Conservation (phyloP, 37 sponge, comb jelly and placozoan genomes). For the Aplysina aerophoba region DNA sequence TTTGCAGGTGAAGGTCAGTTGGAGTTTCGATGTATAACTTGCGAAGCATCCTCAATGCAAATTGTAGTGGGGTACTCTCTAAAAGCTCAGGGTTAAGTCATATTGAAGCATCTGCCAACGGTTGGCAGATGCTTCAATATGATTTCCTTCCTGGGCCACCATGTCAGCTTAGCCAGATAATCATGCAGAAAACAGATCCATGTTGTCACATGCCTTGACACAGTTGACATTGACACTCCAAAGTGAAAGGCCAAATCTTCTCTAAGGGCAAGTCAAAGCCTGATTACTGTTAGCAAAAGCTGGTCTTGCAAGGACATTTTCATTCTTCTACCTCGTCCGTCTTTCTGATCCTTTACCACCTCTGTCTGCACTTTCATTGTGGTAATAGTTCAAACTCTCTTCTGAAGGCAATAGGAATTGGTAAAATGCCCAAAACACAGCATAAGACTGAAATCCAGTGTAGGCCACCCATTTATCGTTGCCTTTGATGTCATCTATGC, state of each 20-base stretch:
- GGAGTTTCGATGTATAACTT: background rate
- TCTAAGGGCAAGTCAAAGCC: background rate
- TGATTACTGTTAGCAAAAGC: background rate
- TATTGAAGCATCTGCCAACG: no score
- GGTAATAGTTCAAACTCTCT: slow-evolving; percentile 6
- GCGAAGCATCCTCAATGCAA: background rate
- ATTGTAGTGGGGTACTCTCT: slow-evolving; percentile 11
- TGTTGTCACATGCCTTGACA: slow-evolving; percentile 12
- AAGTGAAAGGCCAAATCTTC: slow-evolving; percentile 17
- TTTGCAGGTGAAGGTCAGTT: background rate
- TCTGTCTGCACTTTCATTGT: background rate
- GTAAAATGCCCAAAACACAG: background rate
- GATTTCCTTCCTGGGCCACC: slow-evolving; percentile 3
- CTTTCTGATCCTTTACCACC: background rate
- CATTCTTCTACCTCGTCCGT: background rate
- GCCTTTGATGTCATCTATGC: background rate
- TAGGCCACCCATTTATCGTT: slow-evolving; percentile 5
- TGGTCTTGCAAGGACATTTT: slow-evolving; percentile 6
- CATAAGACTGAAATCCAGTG: slow-evolving; percentile 12
- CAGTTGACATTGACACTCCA: background rate
- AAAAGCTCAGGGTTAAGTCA: no score
- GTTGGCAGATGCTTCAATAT: background rate
- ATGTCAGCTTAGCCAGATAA: background rate
- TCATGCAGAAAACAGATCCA: background rate
- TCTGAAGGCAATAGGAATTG: background rate